Conservation (phyloP, 2,888 invertebrate genomes). For the Pyrocoelia pectoralis region DNA sequence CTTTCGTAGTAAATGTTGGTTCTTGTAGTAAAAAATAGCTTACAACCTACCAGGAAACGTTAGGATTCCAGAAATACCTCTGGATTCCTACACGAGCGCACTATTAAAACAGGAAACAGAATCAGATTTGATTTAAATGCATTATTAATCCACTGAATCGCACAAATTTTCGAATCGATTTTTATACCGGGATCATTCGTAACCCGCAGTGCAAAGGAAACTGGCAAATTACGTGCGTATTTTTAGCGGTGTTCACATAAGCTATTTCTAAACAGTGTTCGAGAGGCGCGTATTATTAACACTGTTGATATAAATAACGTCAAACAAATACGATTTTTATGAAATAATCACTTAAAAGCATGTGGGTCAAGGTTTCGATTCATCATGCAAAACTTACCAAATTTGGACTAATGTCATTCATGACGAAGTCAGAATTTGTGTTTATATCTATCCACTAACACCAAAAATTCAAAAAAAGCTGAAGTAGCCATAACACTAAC, state of each 20-base stretch:
- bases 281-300: conserved; percentile 28
- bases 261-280: conserved; percentile 51
- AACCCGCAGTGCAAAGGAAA: conserved; percentile 55
- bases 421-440: conserved; percentile 14
- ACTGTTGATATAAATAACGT: conserved; percentile 29
- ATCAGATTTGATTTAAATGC: conserved; percentile 1
- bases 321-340: neutral
- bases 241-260: conserved; percentile 56
- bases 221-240: conserved; percentile 57
- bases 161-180: conserved; percentile 11
- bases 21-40: no score
- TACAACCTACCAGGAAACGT: no score
- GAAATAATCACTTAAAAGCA: neutral
- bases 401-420: conserved; percentile 40
- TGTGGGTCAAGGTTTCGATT: conserved; percentile 4
- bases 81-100: conserved; percentile 1
- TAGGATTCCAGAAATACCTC: no score
- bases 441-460: conserved; percentile 18
- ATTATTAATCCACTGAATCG: neutral
- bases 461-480: conserved; percentile 7
- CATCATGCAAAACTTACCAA: conserved; percentile 34
- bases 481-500: neutral
- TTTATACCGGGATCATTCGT: conserved; percentile 28
- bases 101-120: neutral
- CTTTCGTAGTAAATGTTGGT: no score